These are phyloP conservation scores for Heteromyza rotundicornis DNA, from an alignment of 2,888 invertebrate genomes.

Conservation along the genomic window DNA sequence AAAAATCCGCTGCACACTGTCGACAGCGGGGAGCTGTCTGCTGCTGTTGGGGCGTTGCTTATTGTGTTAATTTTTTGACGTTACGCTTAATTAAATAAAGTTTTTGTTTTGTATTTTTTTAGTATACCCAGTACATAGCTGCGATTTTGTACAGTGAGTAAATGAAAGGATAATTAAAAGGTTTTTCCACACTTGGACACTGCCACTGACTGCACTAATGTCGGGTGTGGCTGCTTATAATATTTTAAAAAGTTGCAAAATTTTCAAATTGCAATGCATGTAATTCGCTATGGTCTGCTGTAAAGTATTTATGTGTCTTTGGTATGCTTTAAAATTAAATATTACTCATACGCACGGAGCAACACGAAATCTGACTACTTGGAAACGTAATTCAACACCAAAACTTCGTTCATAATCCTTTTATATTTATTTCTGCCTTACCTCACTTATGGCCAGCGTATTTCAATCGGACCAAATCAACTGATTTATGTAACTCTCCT, in stretches of 20 bases:
- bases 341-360: not conserved
- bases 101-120: not conserved
- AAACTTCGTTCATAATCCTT: not conserved
- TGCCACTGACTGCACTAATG: no score
- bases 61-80: conserved; percentile 9
- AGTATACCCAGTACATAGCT: not conserved
- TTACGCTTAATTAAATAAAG: conserved; percentile 18
- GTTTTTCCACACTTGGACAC: not conserved
- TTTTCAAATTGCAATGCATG: no score
- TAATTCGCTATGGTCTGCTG: no score
- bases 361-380: no score
- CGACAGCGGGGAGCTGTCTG: not conserved
- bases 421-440: not conserved
- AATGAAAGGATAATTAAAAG: conserved; percentile 18
- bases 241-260: no score
- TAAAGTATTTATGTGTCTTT: no score
- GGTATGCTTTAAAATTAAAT: no score
- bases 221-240: no score
- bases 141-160: not conserved
- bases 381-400: not conserved
- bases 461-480: not conserved
- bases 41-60: conserved; percentile 9
- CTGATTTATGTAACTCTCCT: not conserved
- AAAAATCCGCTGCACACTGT: not conserved
- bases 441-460: not conserved